A percentile compares a stretch with the other conserved stretches of the same genome.
Evolutionary conservation across 2,797 vertebrate species (phyloP).

Genomic region (Ptychobarbus kaznakovi): DNA sequence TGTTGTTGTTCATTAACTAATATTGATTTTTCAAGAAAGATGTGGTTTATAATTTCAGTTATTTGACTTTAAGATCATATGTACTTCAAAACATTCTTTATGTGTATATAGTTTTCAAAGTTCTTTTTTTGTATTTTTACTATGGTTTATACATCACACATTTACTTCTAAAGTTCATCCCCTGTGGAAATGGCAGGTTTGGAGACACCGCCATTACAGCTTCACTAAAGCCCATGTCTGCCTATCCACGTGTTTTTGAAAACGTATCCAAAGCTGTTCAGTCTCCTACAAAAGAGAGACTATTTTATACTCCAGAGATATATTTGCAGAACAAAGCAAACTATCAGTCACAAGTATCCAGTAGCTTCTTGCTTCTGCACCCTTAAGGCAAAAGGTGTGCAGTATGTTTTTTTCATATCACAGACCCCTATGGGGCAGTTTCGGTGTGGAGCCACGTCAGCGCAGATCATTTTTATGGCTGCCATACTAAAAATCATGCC

Average conservation of each 20-base stretch:
- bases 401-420: constrained; percentile 2
- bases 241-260: constrained; percentile 21
- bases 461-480: constrained; percentile 17
- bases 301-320: constrained; percentile 17
- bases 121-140: not conserved
- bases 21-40: constrained; percentile 2
- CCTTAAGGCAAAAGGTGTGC: constrained; percentile 29
- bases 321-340: constrained; percentile 29
- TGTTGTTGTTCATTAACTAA: not conserved
- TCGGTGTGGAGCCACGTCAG: constrained; percentile 24
- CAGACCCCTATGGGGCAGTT: constrained; percentile 14
- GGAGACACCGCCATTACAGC: not conserved
- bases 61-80: not conserved
- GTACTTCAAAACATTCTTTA: not conserved
- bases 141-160: not conserved
- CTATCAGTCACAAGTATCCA: constrained; percentile 15
- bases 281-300: constrained; percentile 4
- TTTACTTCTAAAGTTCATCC: constrained; percentile 24
- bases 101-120: not conserved
- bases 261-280: constrained; percentile 39
- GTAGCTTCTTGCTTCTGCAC: constrained; percentile 19
- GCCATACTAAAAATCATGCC: constrained; percentile 6
- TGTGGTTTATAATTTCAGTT: not conserved
- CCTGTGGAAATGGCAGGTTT: not conserved
- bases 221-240: constrained; percentile 32